Conservation (phyloP, 2,888 invertebrate species). For the Desoria tigrina region DNA sequence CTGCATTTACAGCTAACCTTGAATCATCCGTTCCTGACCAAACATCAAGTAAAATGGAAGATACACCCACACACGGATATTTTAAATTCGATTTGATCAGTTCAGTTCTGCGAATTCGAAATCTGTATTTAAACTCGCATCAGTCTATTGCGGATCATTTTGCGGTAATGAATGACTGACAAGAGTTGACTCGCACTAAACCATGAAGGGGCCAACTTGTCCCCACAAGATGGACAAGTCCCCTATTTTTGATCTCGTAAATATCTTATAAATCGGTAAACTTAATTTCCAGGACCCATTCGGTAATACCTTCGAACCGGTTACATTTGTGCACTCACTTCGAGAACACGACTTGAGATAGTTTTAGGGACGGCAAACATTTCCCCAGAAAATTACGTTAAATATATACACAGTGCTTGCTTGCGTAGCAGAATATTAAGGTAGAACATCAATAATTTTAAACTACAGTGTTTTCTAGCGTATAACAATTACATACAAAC, state of each 20-base stretch:
- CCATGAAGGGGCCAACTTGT: not conserved
- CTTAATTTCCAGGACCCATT: conserved; percentile 18
- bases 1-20: conserved; percentile 21
- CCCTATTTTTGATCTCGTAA: not conserved
- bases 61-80: conserved; percentile 1
- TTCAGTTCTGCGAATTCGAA: conserved; percentile 5
- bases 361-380: conserved; percentile 53
- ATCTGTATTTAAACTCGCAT: not conserved
- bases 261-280: conserved; percentile 19
- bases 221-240: conserved; percentile 6
- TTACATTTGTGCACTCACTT: conserved; percentile 15
- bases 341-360: conserved; percentile 33
- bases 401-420: conserved; percentile 15
- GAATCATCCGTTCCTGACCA: not conserved
- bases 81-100: conserved; percentile 1
- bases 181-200: conserved; percentile 7
- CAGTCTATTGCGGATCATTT: conserved; percentile 4
- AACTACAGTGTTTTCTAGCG: too few species aligned
- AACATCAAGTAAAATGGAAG: conserved; percentile 9
- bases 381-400: conserved; percentile 32
- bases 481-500: too few species aligned
- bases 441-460: conserved; percentile 10
- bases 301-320: conserved; percentile 19
- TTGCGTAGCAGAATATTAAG: conserved; percentile 2
- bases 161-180: conserved; percentile 8